Base-by-base conservation (phyloP, 2,797 vertebrate genomes). In the Tapera naevia region DNA sequence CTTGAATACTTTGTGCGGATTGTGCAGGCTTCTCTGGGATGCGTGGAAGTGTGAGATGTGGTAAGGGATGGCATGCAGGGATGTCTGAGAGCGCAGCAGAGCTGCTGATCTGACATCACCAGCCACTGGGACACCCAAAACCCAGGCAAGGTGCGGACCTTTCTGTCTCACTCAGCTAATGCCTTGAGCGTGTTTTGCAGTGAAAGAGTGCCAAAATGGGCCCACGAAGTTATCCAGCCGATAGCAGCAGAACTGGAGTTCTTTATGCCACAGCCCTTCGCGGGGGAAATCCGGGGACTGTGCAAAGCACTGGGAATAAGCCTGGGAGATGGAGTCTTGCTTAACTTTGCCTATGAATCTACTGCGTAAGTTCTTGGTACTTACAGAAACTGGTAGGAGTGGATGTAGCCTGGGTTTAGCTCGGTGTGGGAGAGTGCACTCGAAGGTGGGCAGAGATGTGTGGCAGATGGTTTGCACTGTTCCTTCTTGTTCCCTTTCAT, bases 311-410 rank as follows among this genome's bases (percentile, higher is more conserved):
- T 99, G 18, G 98, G 97, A 61, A 16, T 97, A 32, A 97, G 80
- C 18, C 89, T 98, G 6, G 96, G 98, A 0, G 99, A 99, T 7
- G 91, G 98, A 37, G n/a, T 99, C 46, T 90, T 99, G 13, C 95
- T 99, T 19, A 99, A 99, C 97, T 98, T 99, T 41, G 98, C 98
- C 91, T 99, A 99, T 39, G 99, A 99, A 97, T 96, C 98, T 32
- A 97, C 98, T 1, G 99, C 98, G 99, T 99, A 98, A 96, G 99
- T 99, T 87, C 24, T 23, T 5, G 30, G n/a, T 46, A 23, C 65
- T 66, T 16, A 51, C 9, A 1, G 15, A 16, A 9, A 13, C 12
- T 5, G 24, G 7, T 35, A 1, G 25, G 12, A 30, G 13, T 0
- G 7, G 39, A 10, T 3, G 13, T 3, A 4, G 46, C 56, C 23